A percentile compares a stretch with the other conserved stretches of the same genome.
phyloP scores from a whole-genome alignment of 2,888 invertebrate genomes.

The Pharmacophagus antenor region DNA sequence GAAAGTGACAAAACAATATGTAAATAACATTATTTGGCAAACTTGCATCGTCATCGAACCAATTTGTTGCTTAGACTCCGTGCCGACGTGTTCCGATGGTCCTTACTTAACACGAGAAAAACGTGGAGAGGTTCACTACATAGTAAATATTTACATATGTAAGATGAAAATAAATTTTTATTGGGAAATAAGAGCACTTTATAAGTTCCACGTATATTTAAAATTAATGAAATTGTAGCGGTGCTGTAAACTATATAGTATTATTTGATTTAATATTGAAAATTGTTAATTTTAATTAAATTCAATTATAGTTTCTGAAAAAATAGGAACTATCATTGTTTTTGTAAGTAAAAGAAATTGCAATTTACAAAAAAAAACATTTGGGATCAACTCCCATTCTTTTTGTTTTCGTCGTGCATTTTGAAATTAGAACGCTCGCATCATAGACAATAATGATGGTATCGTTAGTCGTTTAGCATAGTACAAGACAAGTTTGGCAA shows the following conservation, averaged over 20 bases:
- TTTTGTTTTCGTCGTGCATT: constrained; percentile 53
- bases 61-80: constrained; percentile 62
- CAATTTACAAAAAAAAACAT: constrained; percentile 26
- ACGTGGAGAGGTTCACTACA: background rate
- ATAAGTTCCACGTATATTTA: too few species aligned
- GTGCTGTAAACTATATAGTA: too few species aligned
- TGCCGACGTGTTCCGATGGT: constrained; percentile 53
- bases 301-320: too few species aligned
- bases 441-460: constrained; percentile 78
- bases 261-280: too few species aligned
- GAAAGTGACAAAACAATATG: constrained; percentile 81
- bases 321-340: background rate
- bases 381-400: constrained; percentile 39
- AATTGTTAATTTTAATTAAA: too few species aligned
- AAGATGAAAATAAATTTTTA: too few species aligned
- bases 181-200: too few species aligned
- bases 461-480: constrained; percentile 77
- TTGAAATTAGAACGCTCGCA: constrained; percentile 71
- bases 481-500: constrained; percentile 69
- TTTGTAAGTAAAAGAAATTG: background rate
- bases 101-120: constrained; percentile 45
- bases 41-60: constrained; percentile 66
- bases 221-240: too few species aligned
- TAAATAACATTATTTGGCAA: constrained; percentile 74
- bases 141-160: background rate